Percentiles rank a stretch among this genome's conserved stretches.
Conservation (phyloP, 2,888 invertebrate species). For the Tholera decimalis region DNA sequence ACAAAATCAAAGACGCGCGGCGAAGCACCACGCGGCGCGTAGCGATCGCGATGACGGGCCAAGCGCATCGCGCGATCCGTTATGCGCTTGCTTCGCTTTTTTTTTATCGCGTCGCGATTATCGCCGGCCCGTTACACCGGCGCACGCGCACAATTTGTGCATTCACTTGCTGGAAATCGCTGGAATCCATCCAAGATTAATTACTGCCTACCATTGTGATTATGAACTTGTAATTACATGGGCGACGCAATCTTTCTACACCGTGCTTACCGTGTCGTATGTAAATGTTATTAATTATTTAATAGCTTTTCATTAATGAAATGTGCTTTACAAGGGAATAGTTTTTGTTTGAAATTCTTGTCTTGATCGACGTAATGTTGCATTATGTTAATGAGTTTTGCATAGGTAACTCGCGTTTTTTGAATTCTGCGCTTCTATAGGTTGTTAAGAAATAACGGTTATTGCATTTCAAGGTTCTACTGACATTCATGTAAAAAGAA, state of each 20-base stretch:
- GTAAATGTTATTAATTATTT: conserved; percentile 57
- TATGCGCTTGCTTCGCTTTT: conserved; percentile 82
- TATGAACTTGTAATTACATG: conserved; percentile 61
- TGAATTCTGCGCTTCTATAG: background rate
- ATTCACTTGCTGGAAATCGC: conserved; percentile 71
- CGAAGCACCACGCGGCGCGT: conserved; percentile 46
- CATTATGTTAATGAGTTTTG: conserved; percentile 16
- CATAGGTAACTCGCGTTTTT: conserved; percentile 8
- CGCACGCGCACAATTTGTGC: conserved; percentile 81
- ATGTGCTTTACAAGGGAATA: conserved; percentile 29
- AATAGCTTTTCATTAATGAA: conserved; percentile 45
- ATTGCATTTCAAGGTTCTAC: background rate
- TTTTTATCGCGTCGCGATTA: conserved; percentile 86
- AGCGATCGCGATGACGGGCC: conserved; percentile 80
- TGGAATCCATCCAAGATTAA: conserved; percentile 75
- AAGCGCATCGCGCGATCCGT: conserved; percentile 85
- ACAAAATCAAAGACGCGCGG: conserved; percentile 55
- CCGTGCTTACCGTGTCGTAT: conserved; percentile 50
- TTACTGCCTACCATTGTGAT: conserved; percentile 66
- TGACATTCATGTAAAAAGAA: background rate
- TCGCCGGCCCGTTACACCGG: conserved; percentile 83
- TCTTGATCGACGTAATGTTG: conserved; percentile 13
- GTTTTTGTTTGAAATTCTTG: conserved; percentile 43
- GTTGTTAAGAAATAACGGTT: background rate
- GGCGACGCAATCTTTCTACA: conserved; percentile 54